phyloP scores from a whole-genome alignment of 2,888 invertebrate species.

The Monochamus alternatus region DNA sequence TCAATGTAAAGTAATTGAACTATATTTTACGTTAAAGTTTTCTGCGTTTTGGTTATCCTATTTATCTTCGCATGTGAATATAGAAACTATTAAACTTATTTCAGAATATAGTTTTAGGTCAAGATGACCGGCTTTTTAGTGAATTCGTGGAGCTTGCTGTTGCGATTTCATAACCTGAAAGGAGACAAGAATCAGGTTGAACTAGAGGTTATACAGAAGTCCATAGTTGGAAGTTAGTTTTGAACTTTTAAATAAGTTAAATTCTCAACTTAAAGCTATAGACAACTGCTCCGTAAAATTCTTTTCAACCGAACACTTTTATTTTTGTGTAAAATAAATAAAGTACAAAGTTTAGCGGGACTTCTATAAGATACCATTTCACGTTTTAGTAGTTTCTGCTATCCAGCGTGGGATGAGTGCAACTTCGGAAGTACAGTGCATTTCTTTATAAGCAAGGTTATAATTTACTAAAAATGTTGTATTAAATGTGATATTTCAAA shows the following conservation, averaged over 20 bases:
- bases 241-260: slow-evolving; percentile 12
- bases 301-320: background rate
- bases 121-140: background rate
- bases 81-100: too few relatives aligned
- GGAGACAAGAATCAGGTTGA: background rate
- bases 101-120: too few relatives aligned
- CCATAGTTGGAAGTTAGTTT: background rate
- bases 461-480: background rate
- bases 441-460: background rate
- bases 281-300: slow-evolving; percentile 1
- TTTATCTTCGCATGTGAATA: too few relatives aligned
- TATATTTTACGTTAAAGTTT: too few relatives aligned
- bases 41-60: too few relatives aligned
- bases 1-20: too few relatives aligned
- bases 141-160: background rate
- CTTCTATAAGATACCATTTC: slow-evolving; percentile 2
- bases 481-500: too few relatives aligned
- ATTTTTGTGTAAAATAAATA: slow-evolving; percentile 9
- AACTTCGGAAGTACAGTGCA: background rate
- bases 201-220: background rate
- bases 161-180: background rate
- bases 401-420: background rate
- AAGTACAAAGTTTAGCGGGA: background rate
- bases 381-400: background rate
- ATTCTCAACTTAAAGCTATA: slow-evolving; percentile 7